These are phyloP conservation scores for Temnothorax longispinosus DNA, from an alignment of 1,140 invertebrate species.

Conservation along the genomic window DNA sequence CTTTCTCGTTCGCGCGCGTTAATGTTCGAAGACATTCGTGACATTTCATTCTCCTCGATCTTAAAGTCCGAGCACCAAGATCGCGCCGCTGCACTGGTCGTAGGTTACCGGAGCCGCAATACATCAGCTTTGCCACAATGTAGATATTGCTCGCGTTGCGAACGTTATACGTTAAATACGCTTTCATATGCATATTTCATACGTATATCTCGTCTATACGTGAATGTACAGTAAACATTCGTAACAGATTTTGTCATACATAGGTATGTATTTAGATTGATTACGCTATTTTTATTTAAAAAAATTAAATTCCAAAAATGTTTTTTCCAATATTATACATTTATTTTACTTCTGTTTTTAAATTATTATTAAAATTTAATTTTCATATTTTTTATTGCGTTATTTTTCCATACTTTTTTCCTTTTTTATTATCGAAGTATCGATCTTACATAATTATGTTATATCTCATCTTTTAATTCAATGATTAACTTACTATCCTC, in stretches of 20 bases:
- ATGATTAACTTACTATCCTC: neutral
- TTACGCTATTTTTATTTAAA: neutral
- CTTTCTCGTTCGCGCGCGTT: slow-evolving; percentile 35
- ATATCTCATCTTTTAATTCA: neutral
- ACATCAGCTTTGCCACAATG: neutral
- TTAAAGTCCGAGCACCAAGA: slow-evolving; percentile 72
- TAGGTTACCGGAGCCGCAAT: slow-evolving; percentile 54
- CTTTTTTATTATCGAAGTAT: neutral
- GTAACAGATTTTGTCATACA: neutral
- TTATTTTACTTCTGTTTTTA: neutral
- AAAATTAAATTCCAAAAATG: neutral
- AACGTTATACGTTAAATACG: neutral
- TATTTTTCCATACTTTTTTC: neutral
- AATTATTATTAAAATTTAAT: neutral
- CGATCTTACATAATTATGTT: neutral
- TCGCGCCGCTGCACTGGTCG: slow-evolving; percentile 56
- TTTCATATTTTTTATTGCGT: neutral
- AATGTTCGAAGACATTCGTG: slow-evolving; percentile 73
- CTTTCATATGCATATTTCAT: neutral
- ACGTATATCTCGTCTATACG: neutral
- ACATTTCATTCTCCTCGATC: slow-evolving; percentile 73
- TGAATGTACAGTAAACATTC: neutral
- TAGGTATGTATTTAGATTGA: neutral
- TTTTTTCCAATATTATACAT: too few species aligned
- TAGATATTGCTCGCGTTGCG: neutral